Base-by-base conservation (phyloP, 2,797 vertebrate genomes). In the Eidolon dupreanum region DNA sequence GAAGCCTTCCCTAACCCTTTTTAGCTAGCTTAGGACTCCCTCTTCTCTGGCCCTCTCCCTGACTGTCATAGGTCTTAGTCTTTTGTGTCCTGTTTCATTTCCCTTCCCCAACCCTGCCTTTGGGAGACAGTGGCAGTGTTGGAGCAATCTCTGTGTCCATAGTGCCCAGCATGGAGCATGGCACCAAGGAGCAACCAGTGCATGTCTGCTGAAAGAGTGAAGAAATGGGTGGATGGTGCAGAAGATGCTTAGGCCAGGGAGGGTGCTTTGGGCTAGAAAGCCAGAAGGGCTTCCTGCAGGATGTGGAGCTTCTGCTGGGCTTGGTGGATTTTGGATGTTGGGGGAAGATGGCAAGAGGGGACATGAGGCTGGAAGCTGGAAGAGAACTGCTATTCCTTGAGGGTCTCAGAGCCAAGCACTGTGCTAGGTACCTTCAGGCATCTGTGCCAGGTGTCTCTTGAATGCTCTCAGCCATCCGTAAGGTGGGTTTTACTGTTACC, bases 241-340 rank as follows among this genome's bases (percentile, higher is more conserved):
- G 63, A 65, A n/a, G 74, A 13, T 88, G 33, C 36, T 51, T 53
- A 89, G 55, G 51, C 46, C 51, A 55, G 65, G 87, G 63, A 82
- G 59, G 70, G 73, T 59, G 17, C 55, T 36, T 3, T 74, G 81
- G 61, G 15, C 38, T 51, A 92, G 53, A n/a, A 90, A 78, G 26
- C 84, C 38, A 51, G 82, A 88, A 95, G 95, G 94, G 90, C 95
- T 95, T 96, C 95, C 77, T 88, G 73, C 24, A 90, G 95, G 96
- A 96, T 85, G 73, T 33, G 24, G 95, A 79, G 36, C 28, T 82
- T 68, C 81, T 73, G 3, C 22, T 51, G 79, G 51, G 41, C 59
- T 93, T 85, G 73, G 13, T 68, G 41, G 57, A 65, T 73, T 46
- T 85, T 13, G 36, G 57, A 71, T 81, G 68, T 15, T 20, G 17